Evolutionary conservation across 64 coral and sea anemone genomes (phyloP).

Genomic region (Pocillopora verrucosa): DNA sequence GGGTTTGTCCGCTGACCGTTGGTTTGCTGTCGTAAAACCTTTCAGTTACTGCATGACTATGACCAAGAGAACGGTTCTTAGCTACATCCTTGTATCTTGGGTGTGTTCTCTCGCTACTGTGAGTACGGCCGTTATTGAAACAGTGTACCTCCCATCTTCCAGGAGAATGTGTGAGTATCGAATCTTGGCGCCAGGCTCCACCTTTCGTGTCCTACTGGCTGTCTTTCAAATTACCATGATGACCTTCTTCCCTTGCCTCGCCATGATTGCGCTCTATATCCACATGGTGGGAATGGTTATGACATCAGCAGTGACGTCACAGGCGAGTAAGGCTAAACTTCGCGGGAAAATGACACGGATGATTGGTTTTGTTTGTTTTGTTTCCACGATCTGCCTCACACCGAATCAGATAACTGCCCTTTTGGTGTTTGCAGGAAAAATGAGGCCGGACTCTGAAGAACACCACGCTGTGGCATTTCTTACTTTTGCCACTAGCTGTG

Average conservation of each 20-base stretch:
- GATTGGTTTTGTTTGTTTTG: not conserved
- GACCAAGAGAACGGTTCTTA: not conserved
- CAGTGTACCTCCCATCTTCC: not conserved
- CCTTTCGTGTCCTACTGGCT: not conserved
- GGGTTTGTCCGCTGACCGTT: conserved; percentile 2
- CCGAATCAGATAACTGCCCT: conserved; percentile 19
- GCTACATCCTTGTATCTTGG: not conserved
- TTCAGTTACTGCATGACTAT: not conserved
- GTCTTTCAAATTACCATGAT: conserved; percentile 11
- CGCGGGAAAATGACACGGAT: conserved; percentile 33
- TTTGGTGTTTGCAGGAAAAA: conserved; percentile 14
- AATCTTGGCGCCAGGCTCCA: not conserved
- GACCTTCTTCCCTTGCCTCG: conserved; percentile 3
- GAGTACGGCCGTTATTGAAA: not conserved
- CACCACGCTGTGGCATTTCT: conserved; percentile 9
- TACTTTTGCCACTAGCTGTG: conserved; percentile 12
- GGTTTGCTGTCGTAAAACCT: conserved; percentile 15
- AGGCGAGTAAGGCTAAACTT: conserved; percentile 28
- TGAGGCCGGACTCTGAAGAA: not conserved
- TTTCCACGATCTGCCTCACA: not conserved
- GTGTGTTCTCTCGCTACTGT: not conserved
- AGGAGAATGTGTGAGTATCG: not conserved
- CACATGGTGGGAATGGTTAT: conserved; percentile 17
- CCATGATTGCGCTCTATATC: not conserved
- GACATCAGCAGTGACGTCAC: not conserved